Evolutionary conservation across 30 jellyfish, hydroid and myxozoan species (phyloP).

Genomic region (Nemopilema nomurai): DNA sequence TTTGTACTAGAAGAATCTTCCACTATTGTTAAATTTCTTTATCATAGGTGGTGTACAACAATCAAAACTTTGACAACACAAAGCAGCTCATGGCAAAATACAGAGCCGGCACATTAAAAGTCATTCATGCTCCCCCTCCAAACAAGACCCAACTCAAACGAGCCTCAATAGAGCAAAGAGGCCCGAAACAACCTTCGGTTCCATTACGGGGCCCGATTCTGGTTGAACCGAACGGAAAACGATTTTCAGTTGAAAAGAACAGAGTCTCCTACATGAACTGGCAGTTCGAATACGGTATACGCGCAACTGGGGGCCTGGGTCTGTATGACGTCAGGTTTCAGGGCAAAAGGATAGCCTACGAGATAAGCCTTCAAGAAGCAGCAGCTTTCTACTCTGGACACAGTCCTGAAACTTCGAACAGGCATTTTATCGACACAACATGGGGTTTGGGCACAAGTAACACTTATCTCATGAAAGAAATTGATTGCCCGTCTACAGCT

Average conservation of each 20-base stretch:
- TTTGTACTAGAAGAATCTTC: too few species aligned
- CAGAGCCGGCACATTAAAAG: conserved; percentile 27
- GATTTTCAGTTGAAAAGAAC: conserved; percentile 47
- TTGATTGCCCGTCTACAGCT: conserved; percentile 70
- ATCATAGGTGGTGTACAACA: conserved; percentile 50
- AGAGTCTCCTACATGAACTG: conserved; percentile 53
- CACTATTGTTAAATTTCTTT: background rate
- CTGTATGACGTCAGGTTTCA: conserved; percentile 55
- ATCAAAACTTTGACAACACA: conserved; percentile 34
- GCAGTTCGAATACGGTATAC: conserved; percentile 60
- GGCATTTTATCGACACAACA: conserved; percentile 48
- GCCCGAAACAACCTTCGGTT: conserved; percentile 12
- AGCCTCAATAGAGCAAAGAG: conserved; percentile 57
- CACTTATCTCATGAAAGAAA: conserved; percentile 45
- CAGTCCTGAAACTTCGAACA: conserved; percentile 51
- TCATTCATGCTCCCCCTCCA: conserved; percentile 44
- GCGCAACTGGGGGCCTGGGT: conserved; percentile 51
- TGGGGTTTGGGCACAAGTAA: conserved; percentile 65
- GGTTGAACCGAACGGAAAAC: conserved; percentile 64
- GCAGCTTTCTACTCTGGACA: conserved; percentile 61
- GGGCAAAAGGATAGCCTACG: conserved; percentile 28
- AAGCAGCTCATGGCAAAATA: conserved; percentile 53
- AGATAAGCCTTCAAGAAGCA: conserved; percentile 46
- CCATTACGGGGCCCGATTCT: conserved; percentile 68
- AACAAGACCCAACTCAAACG: conserved; percentile 13